Conservation (phyloP, 2,888 invertebrate genomes). For the Heterodera filipjevi region DNA sequence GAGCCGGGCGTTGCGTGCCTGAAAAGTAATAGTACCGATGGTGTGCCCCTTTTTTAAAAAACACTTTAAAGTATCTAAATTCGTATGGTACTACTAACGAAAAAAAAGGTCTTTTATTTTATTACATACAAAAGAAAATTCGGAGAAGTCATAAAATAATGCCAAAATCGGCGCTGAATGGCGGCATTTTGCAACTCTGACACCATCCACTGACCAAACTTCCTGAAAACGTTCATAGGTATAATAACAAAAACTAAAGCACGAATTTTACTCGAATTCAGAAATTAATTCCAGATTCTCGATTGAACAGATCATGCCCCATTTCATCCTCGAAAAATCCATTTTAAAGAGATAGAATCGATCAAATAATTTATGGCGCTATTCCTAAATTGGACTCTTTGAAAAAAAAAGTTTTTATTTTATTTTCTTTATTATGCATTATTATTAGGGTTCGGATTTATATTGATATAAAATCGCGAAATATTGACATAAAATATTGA, state of each 20-base stretch:
- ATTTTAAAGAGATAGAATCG: not conserved
- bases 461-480: no score
- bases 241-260: not conserved
- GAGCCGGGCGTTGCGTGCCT: constrained; percentile 29
- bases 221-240: constrained; percentile 26
- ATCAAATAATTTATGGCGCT: not conserved
- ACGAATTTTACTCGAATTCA: constrained; percentile 33
- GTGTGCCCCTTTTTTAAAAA: no score
- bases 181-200: constrained; percentile 27
- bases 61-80: no score
- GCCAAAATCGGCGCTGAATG: constrained; percentile 17
- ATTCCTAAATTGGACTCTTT: no score
- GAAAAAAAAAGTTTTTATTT: no score
- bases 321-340: constrained; percentile 32
- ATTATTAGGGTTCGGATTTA: no score
- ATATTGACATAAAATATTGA: no score
- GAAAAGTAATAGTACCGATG: not conserved
- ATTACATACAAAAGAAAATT: constrained; percentile 28
- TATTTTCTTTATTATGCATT: no score
- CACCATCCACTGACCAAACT: constrained; percentile 39
- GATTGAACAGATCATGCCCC: constrained; percentile 41
- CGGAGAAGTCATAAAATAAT: constrained; percentile 30
- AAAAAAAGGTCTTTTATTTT: not conserved
- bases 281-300: constrained; percentile 22
- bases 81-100: no score